Conservation (phyloP, 2,888 invertebrate species). For the Rhagophthalmus giganteus region DNA sequence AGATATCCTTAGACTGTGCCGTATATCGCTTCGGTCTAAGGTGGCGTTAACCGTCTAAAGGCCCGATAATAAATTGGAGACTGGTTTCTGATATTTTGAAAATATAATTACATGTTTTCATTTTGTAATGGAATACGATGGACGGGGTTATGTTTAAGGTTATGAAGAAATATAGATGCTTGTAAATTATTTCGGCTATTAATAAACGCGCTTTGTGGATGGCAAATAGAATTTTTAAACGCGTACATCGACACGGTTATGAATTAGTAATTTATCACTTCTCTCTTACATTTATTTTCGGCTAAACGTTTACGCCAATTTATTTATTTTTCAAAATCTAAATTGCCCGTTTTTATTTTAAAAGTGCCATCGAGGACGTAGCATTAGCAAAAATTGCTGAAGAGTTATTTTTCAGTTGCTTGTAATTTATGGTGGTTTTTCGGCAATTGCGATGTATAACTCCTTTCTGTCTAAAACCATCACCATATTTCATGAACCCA, state of each 20-base stretch:
- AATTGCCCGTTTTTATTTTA: not conserved
- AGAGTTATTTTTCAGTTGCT: not conserved
- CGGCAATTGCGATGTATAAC: conserved; percentile 1
- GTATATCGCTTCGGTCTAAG: conserved; percentile 4
- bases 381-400: no score
- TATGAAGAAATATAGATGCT: conserved; percentile 28
- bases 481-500: conserved; percentile 35
- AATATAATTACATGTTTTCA: conserved; percentile 55
- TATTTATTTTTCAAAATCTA: conserved; percentile 1
- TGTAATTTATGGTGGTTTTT: no score
- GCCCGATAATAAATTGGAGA: conserved; percentile 61
- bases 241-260: conserved; percentile 1
- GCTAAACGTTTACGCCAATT: conserved; percentile 1
- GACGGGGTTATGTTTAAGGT: conserved; percentile 39
- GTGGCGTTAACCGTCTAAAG: conserved; percentile 46
- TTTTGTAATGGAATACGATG: conserved; percentile 52
- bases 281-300: no score
- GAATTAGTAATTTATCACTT: conserved; percentile 19
- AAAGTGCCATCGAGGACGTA: no score
- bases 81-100: conserved; percentile 55
- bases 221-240: conserved; percentile 22
- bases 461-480: conserved; percentile 9
- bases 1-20: conserved; percentile 45
- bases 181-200: conserved; percentile 24
- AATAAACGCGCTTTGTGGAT: conserved; percentile 21